A percentile compares a stretch with the other conserved stretches of the same genome.
Conservation (phyloP, 64 coral and sea anemone genomes). For the Stichodactyla helianthus region DNA sequence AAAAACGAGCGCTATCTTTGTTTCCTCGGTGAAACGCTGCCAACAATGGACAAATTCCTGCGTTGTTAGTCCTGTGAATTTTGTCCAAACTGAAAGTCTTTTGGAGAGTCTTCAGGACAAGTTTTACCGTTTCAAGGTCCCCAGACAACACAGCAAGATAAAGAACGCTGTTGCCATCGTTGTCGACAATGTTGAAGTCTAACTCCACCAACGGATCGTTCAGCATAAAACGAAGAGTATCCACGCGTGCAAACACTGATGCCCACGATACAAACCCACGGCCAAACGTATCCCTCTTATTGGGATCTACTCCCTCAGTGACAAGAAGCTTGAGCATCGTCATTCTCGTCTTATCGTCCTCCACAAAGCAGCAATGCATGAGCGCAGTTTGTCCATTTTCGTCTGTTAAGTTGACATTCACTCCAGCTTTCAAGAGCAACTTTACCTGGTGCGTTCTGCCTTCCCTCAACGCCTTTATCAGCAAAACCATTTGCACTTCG, state of each 20-base stretch:
- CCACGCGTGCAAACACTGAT: slow-evolving; percentile 47
- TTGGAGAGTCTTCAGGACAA: slow-evolving; percentile 36
- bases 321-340: slow-evolving; percentile 60
- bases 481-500: slow-evolving; percentile 32
- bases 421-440: slow-evolving; percentile 73
- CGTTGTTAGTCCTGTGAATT: slow-evolving; percentile 74
- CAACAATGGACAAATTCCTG: slow-evolving; percentile 76
- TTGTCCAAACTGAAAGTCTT: background rate
- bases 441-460: slow-evolving; percentile 59
- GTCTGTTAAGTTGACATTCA: slow-evolving; percentile 56
- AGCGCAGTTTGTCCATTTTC: slow-evolving; percentile 73
- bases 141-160: slow-evolving; percentile 68
- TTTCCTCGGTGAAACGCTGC: slow-evolving; percentile 67
- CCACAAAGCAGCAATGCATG: slow-evolving; percentile 67
- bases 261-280: slow-evolving; percentile 63
- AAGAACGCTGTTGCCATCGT: slow-evolving; percentile 63
- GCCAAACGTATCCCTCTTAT: slow-evolving; percentile 54
- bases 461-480: slow-evolving; percentile 53
- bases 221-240: slow-evolving; percentile 48
- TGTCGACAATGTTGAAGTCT: slow-evolving; percentile 42
- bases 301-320: slow-evolving; percentile 30
- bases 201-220: slow-evolving; percentile 48
- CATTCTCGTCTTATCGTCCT: slow-evolving; percentile 42
- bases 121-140: slow-evolving; percentile 45
- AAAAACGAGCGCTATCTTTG: slow-evolving; percentile 50